Evolutionary conservation across 92 coral and sea anemone species (phyloP).

Genomic region (Virgularia gustaviana): DNA sequence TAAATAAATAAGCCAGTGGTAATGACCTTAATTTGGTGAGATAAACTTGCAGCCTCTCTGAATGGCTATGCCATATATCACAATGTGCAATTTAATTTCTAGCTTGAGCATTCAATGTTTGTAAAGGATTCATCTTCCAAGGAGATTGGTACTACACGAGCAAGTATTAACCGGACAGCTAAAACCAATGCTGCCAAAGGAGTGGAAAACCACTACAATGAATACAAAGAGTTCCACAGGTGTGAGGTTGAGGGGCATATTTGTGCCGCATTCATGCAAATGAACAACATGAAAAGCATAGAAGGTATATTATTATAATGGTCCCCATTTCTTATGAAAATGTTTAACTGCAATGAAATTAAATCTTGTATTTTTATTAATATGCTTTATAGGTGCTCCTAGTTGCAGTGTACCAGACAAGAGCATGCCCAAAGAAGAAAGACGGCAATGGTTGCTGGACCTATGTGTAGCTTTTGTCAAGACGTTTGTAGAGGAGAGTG

Average conservation of each 20-base stretch:
- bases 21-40: too few species aligned
- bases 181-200: slow-evolving; percentile 53
- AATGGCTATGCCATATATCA: too few species aligned
- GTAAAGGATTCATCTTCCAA: slow-evolving; percentile 31
- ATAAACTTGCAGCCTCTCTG: too few species aligned
- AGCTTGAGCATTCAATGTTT: slow-evolving; percentile 38
- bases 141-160: slow-evolving; percentile 38
- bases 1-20: too few species aligned
- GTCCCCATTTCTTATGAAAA: too few species aligned
- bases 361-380: not conserved
- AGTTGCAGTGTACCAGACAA: slow-evolving; percentile 34
- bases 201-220: slow-evolving; percentile 38
- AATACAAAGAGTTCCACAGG: slow-evolving; percentile 40
- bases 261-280: slow-evolving; percentile 42
- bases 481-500: slow-evolving; percentile 26
- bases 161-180: slow-evolving; percentile 44
- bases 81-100: too few species aligned
- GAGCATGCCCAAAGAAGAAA: slow-evolving; percentile 22
- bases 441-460: slow-evolving; percentile 47
- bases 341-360: too few species aligned
- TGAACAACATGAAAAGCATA: slow-evolving; percentile 37
- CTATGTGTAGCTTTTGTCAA: slow-evolving; percentile 43
- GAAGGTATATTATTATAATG: too few species aligned
- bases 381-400: slow-evolving; percentile 45
- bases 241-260: slow-evolving; percentile 40